phyloP scores from a whole-genome alignment of 2,113 vertebrate genomes.

The Cyprinodon tularosa region DNA sequence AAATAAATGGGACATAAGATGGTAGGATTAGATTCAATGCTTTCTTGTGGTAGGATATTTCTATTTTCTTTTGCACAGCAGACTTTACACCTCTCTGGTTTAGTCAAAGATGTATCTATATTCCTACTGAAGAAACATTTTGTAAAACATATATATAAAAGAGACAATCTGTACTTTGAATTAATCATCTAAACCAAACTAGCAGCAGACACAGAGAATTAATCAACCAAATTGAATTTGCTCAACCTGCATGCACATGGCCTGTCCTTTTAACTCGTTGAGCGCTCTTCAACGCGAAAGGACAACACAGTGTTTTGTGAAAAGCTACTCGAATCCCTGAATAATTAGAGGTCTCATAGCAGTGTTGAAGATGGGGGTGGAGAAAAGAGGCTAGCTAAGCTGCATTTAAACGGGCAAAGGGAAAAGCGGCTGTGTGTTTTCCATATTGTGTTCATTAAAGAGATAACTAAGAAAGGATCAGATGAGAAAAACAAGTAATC shows the following conservation, averaged over 20 bases:
- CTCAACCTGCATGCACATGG: constrained; percentile 88
- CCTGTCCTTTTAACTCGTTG: constrained; percentile 89
- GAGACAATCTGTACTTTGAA: constrained; percentile 8
- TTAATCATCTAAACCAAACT: constrained; percentile 4
- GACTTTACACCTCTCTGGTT: no score
- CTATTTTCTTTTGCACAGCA: not conserved
- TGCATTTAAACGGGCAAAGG: constrained; percentile 90
- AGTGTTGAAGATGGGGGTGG: constrained; percentile 86
- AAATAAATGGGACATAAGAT: not conserved
- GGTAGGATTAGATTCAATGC: not conserved
- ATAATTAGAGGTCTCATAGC: constrained; percentile 94
- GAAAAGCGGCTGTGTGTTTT: constrained; percentile 93
- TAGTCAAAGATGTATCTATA: not conserved
- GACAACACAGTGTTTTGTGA: constrained; percentile 90
- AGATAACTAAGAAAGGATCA: constrained; percentile 35
- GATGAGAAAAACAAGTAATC: constrained; percentile 12
- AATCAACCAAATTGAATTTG: constrained; percentile 91
- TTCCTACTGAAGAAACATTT: not conserved
- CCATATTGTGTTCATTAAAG: constrained; percentile 94
- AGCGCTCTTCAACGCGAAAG: constrained; percentile 89
- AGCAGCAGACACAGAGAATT: constrained; percentile 86
- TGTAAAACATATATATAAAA: not conserved
- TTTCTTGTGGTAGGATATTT: not conserved
- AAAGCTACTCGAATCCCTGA: constrained; percentile 91
- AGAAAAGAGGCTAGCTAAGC: constrained; percentile 65